Evolutionary conservation across 2,113 vertebrate species (phyloP).

Genomic region (Eudyptes chrysolophus): DNA sequence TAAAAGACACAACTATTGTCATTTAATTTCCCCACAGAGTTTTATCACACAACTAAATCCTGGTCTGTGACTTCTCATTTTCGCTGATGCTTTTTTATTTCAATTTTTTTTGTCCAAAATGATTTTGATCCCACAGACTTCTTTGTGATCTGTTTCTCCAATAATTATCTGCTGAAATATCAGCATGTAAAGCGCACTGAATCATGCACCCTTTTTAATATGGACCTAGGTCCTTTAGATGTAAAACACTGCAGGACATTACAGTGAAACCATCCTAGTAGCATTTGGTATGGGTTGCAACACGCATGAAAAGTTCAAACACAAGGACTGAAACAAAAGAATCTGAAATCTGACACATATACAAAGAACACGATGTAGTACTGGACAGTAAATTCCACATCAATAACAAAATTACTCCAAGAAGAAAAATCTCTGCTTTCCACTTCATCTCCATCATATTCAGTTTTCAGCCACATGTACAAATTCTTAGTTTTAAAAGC

Average conservation of each 20-base stretch:
- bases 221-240: neutral
- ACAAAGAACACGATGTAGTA: constrained; percentile 4
- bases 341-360: neutral
- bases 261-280: neutral
- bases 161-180: neutral
- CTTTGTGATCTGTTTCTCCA: neutral
- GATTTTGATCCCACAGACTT: neutral
- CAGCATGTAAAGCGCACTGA: neutral
- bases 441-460: neutral
- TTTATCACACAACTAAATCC: neutral
- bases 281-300: constrained; percentile 6
- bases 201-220: neutral
- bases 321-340: constrained; percentile 4
- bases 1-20: neutral
- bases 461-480: constrained; percentile 11
- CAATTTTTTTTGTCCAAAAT: neutral
- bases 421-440: neutral
- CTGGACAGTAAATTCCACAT: constrained; percentile 11
- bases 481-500: neutral
- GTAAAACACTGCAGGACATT: neutral
- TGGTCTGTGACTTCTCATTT: neutral
- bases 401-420: constrained; percentile 1
- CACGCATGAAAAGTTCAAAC: constrained; percentile 16
- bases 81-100: neutral
- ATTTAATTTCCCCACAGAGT: neutral